Evolutionary conservation across 2,797 vertebrate species (phyloP).

Genomic region (Rhinoraja longicauda): DNA sequence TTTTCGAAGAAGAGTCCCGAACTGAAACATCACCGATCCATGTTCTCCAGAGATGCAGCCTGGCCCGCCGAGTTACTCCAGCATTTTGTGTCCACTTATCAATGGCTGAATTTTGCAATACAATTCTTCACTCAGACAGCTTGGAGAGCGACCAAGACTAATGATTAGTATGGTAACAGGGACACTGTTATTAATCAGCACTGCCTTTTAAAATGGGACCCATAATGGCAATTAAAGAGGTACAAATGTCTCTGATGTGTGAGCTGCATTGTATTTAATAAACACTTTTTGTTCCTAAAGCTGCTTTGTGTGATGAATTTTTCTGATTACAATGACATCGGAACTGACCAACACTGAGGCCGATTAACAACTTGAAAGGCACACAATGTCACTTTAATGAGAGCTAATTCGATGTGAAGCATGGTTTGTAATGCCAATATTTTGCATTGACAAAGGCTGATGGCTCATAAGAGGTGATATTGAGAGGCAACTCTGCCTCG

Average conservation of each 20-base stretch:
- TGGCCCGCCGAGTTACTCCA: too few species aligned
- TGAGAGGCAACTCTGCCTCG: neutral
- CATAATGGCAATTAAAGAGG: constrained; percentile 23
- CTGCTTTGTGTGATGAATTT: constrained; percentile 20
- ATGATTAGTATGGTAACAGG: neutral
- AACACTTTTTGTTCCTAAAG: neutral
- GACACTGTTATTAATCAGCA: constrained; percentile 16
- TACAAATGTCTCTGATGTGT: neutral
- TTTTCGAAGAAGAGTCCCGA: too few species aligned
- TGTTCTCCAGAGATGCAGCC: too few species aligned
- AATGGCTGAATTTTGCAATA: neutral
- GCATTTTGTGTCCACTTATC: neutral
- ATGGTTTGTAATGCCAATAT: neutral
- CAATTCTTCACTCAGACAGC: neutral
- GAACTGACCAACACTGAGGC: neutral
- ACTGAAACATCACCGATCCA: too few species aligned
- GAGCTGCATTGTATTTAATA: neutral
- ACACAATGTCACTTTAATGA: neutral
- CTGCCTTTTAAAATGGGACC: neutral
- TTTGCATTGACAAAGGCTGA: neutral
- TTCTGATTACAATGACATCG: too few species aligned
- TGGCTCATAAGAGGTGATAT: neutral
- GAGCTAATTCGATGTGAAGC: neutral
- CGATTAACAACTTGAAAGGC: neutral
- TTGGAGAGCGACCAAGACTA: neutral